Evolutionary conservation across 1,140 invertebrate genomes (phyloP), one percentile per base, ranked within the genome.

Genomic region (Zaprionus gabonicus): DNA sequence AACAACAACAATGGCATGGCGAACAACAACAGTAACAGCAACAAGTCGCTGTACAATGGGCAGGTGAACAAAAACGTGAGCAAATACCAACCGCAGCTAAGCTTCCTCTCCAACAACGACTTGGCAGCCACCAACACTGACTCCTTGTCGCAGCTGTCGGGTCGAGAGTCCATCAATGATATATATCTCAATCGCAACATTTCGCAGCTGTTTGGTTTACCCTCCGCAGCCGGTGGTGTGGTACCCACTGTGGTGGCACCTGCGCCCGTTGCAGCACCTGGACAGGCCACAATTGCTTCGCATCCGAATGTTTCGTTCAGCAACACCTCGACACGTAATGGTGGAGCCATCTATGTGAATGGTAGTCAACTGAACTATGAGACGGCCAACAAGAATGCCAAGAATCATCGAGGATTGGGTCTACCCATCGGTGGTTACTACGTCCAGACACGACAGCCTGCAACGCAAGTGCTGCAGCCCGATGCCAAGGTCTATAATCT

Each of bases 161-260:
- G 78, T 10, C 74, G 70, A 6, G 91, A 92, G 64, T 92, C 91
- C 20, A 90, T 92, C 57, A 92, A 92, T 59, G 91, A 92, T 44
- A 92, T 92, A n/a, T 92, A 90, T 74, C 41, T 92, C 27, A 92
- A 92, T 68, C 91, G 91, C 31, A 92, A 92, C 59, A 90, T 91
- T 56, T 80, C 91, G 13, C 87, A 92, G 63, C 66, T 91, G 6
- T 91, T 91, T 53, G 90, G 90, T 0, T 38, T 91, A 17, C 80
- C 74, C 17, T 78, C 71, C 9, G 60, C 71, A 12, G 46, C 41
- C 46, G 20, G 34, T 66, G 13, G 51, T 13, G 51, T 71, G 49
- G 3, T 55, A 46, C 4, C 69, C 62, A 1, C 84, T 72, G 46
- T 23, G 28, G 17, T 17, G 10, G 13, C 62, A 49, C 1, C 65